Base-by-base conservation (phyloP, 2,113 vertebrate genomes). In the Channa maculata region DNA sequence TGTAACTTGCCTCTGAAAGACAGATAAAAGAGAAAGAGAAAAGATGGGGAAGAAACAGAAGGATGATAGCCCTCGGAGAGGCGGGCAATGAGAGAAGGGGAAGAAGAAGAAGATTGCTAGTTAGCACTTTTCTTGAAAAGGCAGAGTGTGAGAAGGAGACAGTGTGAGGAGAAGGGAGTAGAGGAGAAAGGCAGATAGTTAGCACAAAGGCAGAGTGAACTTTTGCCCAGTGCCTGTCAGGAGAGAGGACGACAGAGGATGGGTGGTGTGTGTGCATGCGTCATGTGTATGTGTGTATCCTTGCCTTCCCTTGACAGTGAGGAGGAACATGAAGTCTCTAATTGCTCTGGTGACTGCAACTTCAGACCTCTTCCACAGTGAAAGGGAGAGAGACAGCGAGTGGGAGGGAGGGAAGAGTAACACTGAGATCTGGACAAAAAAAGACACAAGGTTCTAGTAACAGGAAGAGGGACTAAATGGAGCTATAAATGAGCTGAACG, bases 291-390 rank as follows among this genome's bases (percentile, higher is more conserved):
- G 58, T 83, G 83, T 82, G 70, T 68, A 15, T 75, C 44, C 46
- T 66, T 61, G 80, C 71, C 71, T 86, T 48, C 53, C 76, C 82
- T 71, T 86, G 87, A 84, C 90, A 91, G 84, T 83, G 67, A 84
- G 77, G 85, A 90, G 79, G 82, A 85, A 82, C 86, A 89, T 83
- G 75, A 87, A 87, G 83, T 83, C 85, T 89, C 73, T 92, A 92
- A 92, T 92, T 91, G 87, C 90, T 88, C 77, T 80, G 84, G 85
- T 86, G 83, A 87, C 83, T 86, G 70, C 80, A 83, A 70, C 89
- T 71, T 83, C 77, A 90, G 82, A 85, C 85, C 79, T 88, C 69
- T 87, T 75, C 72, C 59, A 53, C 55, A 65, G 80, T 71, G 71
- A 72, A 57, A 55, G 45, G 69, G 62, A 58, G 63, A 50, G 68